Evolutionary conservation across 2,797 vertebrate species (phyloP), one percentile per base, ranked within the genome.

Genomic region (Gymnocypris eckloni): DNA sequence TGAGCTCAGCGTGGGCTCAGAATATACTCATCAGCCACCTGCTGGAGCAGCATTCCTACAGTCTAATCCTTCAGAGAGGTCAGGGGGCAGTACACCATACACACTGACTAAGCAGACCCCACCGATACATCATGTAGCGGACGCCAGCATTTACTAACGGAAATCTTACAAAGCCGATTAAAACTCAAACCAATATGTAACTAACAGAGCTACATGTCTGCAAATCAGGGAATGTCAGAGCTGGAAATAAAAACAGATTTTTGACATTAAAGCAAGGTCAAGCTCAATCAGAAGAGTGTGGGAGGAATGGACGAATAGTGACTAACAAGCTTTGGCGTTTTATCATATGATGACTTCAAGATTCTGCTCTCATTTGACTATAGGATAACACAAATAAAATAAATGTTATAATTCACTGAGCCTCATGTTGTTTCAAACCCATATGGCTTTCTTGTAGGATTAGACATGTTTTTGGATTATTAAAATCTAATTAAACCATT

Each of bases 21-120:
- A 73, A 67, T 67, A 75, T 43, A 79, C 72, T 90, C 78, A 87
- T 81, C 56, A 48, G 77, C 88, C 87, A 89, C 90, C 90, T 91
- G 92, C 82, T 86, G 90, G 25, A 71, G 67, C 20, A 25, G 82
- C 85, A 83, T 91, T 91, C 76, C 89, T 54, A 88, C 56, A 11
- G 41, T 79, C 72, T 39, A 75, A 66, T 61, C 69, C 69, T 13
- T 39, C 10, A 70, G n/a, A 75, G 7, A 1, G 89, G 86, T 85
- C 89, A 87, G 39, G 37, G 89, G 87, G 89, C 88, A 86, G 75
- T 91, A 90, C 83, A 88, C 78, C 86, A 89, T 85, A 79, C 67
- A 41, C 75, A 70, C 84, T 89, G 71, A 86, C 71, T 43, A 83
- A 73, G 20, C 22, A 52, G 59, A 13, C 13, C 59, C 25, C 64